Evolutionary conservation across 2,113 vertebrate genomes (phyloP).

Genomic region (Solenodon paradoxus): DNA sequence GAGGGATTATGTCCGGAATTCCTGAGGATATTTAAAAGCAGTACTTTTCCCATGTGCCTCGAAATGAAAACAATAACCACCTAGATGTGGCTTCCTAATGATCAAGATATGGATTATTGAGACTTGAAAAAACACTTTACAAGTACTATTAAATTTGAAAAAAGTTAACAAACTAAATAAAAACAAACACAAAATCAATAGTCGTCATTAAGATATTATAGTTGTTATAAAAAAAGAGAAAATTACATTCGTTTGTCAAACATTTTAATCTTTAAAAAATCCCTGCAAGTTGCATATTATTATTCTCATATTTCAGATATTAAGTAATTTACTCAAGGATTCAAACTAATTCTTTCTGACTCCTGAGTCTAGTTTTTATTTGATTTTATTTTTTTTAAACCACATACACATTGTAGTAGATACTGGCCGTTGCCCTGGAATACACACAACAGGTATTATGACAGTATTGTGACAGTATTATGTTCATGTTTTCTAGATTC

Average conservation of each 20-base stretch:
- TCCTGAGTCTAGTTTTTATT: neutral
- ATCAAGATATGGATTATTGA: neutral
- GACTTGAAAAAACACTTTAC: neutral
- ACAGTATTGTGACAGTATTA: neutral
- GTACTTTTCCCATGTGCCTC: neutral
- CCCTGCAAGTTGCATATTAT: neutral
- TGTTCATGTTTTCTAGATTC: neutral
- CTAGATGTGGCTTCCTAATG: neutral
- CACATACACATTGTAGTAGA: neutral
- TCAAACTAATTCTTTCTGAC: neutral
- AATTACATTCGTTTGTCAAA: neutral
- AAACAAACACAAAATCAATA: neutral
- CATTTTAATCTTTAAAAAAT: neutral
- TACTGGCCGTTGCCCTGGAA: neutral
- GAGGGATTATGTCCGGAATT: slow-evolving; percentile 29
- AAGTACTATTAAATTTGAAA: neutral
- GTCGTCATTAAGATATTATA: neutral
- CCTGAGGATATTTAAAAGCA: slow-evolving; percentile 40
- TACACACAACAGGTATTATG: neutral
- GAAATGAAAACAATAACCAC: neutral
- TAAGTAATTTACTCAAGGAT: neutral
- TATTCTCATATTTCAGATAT: neutral
- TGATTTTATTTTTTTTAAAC: neutral
- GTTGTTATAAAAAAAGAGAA: neutral
- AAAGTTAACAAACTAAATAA: neutral